These are phyloP conservation scores for Lasioglossum morio DNA, from an alignment of 2,888 invertebrate genomes.

Conservation along the genomic window DNA sequence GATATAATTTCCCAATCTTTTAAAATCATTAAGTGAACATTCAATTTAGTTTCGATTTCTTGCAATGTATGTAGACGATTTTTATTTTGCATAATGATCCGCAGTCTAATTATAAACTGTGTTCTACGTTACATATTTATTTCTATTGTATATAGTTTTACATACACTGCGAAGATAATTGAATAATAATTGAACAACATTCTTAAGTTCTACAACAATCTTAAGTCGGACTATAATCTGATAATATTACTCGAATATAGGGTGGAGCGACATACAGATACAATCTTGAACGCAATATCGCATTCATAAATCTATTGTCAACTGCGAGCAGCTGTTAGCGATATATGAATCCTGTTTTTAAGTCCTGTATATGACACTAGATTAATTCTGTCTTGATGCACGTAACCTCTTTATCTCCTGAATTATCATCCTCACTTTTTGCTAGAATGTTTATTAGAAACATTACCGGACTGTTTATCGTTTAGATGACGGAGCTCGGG, in stretches of 20 bases:
- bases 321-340: conserved; percentile 10
- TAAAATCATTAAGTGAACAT: too few relatives aligned
- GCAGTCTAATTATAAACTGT: neutral
- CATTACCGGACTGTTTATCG: neutral
- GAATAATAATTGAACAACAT: neutral
- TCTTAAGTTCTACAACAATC: neutral
- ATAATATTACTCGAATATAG: neutral
- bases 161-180: neutral
- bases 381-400: conserved; percentile 1
- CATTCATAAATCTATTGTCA: conserved; percentile 10
- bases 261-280: neutral
- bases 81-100: too few relatives aligned
- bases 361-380: neutral
- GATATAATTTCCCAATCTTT: too few relatives aligned
- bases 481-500: neutral
- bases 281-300: neutral
- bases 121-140: neutral
- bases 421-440: neutral
- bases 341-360: conserved; percentile 11
- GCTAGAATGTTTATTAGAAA: neutral
- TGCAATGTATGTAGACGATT: too few relatives aligned
- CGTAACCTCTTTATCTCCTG: neutral
- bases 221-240: neutral
- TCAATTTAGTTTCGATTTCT: too few relatives aligned
- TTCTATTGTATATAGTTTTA: neutral